Evolutionary conservation across 2,113 vertebrate genomes (phyloP), one percentile per base, ranked within the genome.

Genomic region (Rana temporaria): DNA sequence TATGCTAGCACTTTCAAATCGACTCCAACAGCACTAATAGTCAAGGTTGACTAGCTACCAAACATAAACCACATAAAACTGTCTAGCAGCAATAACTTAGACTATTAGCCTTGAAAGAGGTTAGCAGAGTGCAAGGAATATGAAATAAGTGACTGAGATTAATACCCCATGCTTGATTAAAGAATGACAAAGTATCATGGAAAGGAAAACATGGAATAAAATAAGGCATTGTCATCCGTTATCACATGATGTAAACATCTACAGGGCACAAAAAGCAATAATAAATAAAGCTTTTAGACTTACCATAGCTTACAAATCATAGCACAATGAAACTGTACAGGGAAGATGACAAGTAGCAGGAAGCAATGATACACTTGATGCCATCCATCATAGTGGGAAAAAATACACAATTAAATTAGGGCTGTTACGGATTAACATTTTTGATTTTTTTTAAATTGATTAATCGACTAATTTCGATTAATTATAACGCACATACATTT

Each of bases 121-220:
- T 24, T 30, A 78, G 79, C 75, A 81, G 71, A 78, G 34, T 22
- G 9, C 0, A 0, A 64, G 73, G 32, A 32, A 19, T 71, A 4
- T 9, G 0, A 0, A 0, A 0, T 56, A 57, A 52, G 69, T 48
- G 59, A 9, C 6, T 59, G 15, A 4, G 18, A 19, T 67, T 86
- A 34, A 70, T 24, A 24, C 0, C 48, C 1, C 12, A 30, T 70
- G 32, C 67, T 59, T 73, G 53, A 73, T 73, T 57, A 73, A 24
- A 56, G 24, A 73, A 73, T 73, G 24, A 17, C 53, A 16, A 66
- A 59, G 56, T 60, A 48, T 59, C 82, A 81, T 72, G 79, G 34
- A 14, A 19, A 57, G 52, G 3, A 73, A 69, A n/a, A 73, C 15
- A 73, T 53, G 55, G 18, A 73, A 73, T 56, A 26, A 73, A 73